Evolutionary conservation across 2,113 vertebrate genomes (phyloP).

Genomic region (Nannospalax galili): DNA sequence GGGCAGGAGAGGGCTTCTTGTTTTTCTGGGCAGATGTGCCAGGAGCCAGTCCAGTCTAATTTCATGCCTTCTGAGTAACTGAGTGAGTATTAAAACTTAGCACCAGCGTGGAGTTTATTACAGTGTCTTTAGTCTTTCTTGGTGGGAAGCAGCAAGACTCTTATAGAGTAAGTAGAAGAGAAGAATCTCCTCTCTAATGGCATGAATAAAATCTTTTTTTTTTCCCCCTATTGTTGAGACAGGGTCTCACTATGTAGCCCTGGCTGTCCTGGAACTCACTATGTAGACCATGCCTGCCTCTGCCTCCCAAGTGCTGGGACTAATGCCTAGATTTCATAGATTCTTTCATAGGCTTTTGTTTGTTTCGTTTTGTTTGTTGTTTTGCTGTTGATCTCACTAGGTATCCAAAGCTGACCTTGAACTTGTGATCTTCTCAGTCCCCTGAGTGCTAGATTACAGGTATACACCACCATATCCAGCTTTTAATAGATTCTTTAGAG

Average conservation of each 20-base stretch:
- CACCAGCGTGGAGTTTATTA: background rate
- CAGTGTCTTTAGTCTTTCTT: background rate
- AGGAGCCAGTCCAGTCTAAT: background rate
- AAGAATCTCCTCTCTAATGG: background rate
- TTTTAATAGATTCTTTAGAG: background rate
- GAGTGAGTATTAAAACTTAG: slow-evolving; percentile 2
- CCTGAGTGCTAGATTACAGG: too few relatives aligned
- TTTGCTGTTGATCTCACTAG: too few relatives aligned
- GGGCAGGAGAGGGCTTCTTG: background rate
- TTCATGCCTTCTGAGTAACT: background rate
- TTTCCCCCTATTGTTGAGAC: background rate
- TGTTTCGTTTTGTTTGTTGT: too few relatives aligned
- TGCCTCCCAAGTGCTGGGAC: background rate
- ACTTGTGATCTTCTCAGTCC: too few relatives aligned
- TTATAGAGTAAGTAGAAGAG: background rate
- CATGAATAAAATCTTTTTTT: background rate
- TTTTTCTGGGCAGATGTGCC: slow-evolving; percentile 22
- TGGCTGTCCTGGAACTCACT: background rate
- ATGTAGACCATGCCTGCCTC: background rate
- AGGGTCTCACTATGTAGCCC: background rate
- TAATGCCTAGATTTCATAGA: background rate
- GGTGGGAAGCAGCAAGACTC: background rate
- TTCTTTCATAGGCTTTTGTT: too few relatives aligned
- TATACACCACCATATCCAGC: background rate
- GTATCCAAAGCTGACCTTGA: too few relatives aligned